Percentiles rank a stretch among this genome's conserved stretches.
Evolutionary conservation across 2,797 vertebrate species (phyloP).

Genomic region (Pseudochromis fuscus): DNA sequence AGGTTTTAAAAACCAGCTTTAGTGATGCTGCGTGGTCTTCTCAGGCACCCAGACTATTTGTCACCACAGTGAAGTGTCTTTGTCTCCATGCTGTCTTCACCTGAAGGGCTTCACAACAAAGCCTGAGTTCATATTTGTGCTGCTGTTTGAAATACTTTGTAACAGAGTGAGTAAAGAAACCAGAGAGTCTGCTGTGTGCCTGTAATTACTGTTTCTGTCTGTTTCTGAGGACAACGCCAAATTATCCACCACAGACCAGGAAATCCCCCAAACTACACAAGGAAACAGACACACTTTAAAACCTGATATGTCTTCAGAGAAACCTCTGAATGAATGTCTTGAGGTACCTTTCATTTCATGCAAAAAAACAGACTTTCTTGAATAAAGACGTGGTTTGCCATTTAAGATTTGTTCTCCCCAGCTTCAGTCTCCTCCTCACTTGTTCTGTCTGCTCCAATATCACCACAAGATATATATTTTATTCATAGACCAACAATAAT

Average conservation of each 20-base stretch:
- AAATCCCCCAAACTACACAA: conserved; percentile 58
- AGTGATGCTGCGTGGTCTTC: not conserved
- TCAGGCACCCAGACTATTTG: conserved; percentile 33
- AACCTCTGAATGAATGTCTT: not conserved
- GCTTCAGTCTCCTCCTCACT: not conserved
- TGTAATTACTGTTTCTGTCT: conserved; percentile 67
- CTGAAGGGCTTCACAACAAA: conserved; percentile 72
- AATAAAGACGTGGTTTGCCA: too few relatives aligned
- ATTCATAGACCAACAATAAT: conserved; percentile 76
- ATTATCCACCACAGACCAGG: conserved; percentile 47
- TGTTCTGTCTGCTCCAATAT: not conserved
- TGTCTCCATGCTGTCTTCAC: conserved; percentile 41
- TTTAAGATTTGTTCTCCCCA: not conserved
- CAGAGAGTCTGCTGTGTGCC: conserved; percentile 47
- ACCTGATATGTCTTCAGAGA: conserved; percentile 19
- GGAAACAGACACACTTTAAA: conserved; percentile 23
- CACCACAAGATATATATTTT: conserved; percentile 74
- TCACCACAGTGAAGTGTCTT: conserved; percentile 38
- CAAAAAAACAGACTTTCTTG: not conserved
- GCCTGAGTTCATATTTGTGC: conserved; percentile 53
- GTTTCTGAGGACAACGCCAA: conserved; percentile 34
- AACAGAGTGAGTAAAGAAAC: conserved; percentile 55
- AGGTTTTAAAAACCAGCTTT: not conserved
- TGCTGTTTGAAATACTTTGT: conserved; percentile 56
- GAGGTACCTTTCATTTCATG: not conserved